phyloP scores from a whole-genome alignment of 2,888 invertebrate genomes.

The Norana najaformis region DNA sequence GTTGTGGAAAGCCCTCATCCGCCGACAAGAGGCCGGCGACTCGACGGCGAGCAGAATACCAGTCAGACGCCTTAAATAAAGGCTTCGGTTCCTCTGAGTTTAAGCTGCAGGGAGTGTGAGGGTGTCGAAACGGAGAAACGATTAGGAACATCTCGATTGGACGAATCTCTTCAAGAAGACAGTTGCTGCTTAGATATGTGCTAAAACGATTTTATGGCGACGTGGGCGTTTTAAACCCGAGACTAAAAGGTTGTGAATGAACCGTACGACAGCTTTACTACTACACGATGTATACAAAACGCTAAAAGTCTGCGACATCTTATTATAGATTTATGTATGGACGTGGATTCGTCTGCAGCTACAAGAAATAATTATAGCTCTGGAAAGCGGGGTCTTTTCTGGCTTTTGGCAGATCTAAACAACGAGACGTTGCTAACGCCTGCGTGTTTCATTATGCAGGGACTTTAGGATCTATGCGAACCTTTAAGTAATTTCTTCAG shows the following conservation, averaged over 20 bases:
- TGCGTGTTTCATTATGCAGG: neutral
- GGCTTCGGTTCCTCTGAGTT: neutral
- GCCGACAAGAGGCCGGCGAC: conserved; percentile 6
- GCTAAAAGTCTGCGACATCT: conserved; percentile 13
- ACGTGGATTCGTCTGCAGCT: neutral
- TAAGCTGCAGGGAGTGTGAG: no score
- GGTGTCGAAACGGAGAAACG: neutral
- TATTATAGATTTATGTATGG: neutral
- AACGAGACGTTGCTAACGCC: neutral
- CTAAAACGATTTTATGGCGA: neutral
- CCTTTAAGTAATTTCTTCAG: neutral
- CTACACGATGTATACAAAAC: neutral
- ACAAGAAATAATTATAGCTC: neutral
- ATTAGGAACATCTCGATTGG: neutral
- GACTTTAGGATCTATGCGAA: neutral
- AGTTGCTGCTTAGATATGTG: neutral
- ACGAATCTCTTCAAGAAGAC: neutral
- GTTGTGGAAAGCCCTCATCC: neutral
- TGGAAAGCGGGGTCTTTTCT: neutral
- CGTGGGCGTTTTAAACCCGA: neutral
- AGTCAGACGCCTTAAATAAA: neutral
- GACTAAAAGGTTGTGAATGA: neutral
- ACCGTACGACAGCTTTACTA: neutral
- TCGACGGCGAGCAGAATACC: neutral
- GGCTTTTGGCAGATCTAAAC: neutral